These are phyloP conservation scores for Radopholus similis DNA, from an alignment of 1,140 invertebrate species.

Conservation along the genomic window DNA sequence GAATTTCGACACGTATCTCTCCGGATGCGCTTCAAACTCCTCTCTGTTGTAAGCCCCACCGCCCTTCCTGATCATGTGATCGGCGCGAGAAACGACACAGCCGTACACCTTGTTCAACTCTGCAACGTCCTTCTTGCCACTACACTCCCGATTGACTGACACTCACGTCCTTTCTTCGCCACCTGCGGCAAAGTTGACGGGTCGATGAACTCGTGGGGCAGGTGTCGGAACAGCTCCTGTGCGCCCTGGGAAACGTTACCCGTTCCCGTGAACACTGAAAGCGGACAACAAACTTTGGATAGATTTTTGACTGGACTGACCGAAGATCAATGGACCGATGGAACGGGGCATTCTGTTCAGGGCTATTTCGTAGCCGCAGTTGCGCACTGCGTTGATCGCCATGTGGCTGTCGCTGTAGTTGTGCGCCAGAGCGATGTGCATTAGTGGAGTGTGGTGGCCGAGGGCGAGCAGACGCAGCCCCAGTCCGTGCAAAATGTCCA, in stretches of 20 bases:
- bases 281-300: not conserved
- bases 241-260: slow-evolving; percentile 76
- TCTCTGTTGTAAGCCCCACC: slow-evolving; percentile 74
- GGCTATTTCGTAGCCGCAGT: slow-evolving; percentile 95
- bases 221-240: slow-evolving; percentile 94
- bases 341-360: slow-evolving; percentile 95
- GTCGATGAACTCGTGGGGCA: slow-evolving; percentile 94
- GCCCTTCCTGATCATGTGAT: slow-evolving; percentile 86
- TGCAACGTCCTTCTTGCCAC: slow-evolving; percentile 56
- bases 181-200: slow-evolving; percentile 81
- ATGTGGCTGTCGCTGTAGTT: slow-evolving; percentile 96
- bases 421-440: slow-evolving; percentile 96
- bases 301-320: not conserved
- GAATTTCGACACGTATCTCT: slow-evolving; percentile 90
- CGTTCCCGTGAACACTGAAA: slow-evolving; percentile 85
- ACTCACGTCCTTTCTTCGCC: slow-evolving; percentile 86
- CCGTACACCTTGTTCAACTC: slow-evolving; percentile 87
- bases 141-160: not conserved
- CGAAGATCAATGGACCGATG: slow-evolving; percentile 88
- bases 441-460: slow-evolving; percentile 97
- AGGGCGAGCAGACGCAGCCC: slow-evolving; percentile 86
- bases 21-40: slow-evolving; percentile 87
- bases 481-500: slow-evolving; percentile 94
- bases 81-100: slow-evolving; percentile 81
- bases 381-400: slow-evolving; percentile 90